Conservation (phyloP, 2,888 invertebrate genomes). For the Subacronicta megacephala region DNA sequence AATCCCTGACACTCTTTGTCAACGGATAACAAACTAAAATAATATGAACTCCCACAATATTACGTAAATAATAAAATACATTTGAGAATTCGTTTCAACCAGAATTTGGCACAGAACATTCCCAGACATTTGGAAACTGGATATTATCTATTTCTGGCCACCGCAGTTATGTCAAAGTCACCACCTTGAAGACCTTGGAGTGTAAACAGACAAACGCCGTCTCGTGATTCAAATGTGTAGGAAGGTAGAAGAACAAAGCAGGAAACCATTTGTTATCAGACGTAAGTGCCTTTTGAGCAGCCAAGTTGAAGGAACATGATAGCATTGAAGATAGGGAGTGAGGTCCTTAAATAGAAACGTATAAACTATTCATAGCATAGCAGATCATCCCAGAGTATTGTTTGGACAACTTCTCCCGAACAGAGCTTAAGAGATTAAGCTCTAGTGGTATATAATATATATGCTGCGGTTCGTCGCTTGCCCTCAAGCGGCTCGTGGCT, state of each 20-base stretch:
- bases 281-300: neutral
- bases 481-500: too few relatives aligned
- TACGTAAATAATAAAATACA: slow-evolving; percentile 52
- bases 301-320: neutral
- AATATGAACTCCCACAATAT: slow-evolving; percentile 26
- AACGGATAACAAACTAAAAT: slow-evolving; percentile 39
- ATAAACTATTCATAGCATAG: too few relatives aligned
- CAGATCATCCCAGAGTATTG: too few relatives aligned
- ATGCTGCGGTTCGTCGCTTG: too few relatives aligned
- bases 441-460: too few relatives aligned
- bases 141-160: slow-evolving; percentile 69
- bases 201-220: slow-evolving; percentile 25
- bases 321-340: neutral
- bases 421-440: too few relatives aligned
- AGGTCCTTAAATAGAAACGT: too few relatives aligned
- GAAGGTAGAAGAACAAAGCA: slow-evolving; percentile 2
- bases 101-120: slow-evolving; percentile 73
- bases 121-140: slow-evolving; percentile 70
- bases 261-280: slow-evolving; percentile 3
- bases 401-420: too few relatives aligned
- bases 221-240: slow-evolving; percentile 36
- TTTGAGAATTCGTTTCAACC: slow-evolving; percentile 49
- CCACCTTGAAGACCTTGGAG: slow-evolving; percentile 32
- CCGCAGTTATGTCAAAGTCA: slow-evolving; percentile 47
- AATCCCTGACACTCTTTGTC: slow-evolving; percentile 36